Evolutionary conservation across 2,797 vertebrate genomes (phyloP).

Genomic region (Peromyscus nudipes): DNA sequence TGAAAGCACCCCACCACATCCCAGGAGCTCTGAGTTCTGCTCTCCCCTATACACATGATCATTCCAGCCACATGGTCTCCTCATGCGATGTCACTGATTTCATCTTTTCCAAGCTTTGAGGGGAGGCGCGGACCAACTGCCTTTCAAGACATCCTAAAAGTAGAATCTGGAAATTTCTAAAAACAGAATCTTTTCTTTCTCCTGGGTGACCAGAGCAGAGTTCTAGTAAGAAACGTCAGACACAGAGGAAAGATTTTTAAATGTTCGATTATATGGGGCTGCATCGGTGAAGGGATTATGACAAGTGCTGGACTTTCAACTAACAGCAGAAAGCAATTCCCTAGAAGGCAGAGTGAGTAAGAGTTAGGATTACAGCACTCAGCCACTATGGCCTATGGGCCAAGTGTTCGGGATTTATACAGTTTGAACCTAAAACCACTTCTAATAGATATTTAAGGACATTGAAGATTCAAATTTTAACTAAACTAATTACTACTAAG

Average conservation of each 20-base stretch:
- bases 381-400: neutral
- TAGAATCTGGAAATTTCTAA: neutral
- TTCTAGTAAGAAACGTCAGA: neutral
- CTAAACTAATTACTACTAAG: neutral
- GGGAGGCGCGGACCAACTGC: neutral
- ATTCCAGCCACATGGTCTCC: neutral
- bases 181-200: neutral
- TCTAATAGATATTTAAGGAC: neutral
- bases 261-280: neutral
- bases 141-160: conserved; percentile 20
- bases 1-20: neutral
- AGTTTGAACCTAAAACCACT: neutral
- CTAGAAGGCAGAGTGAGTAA: neutral
- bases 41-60: too few relatives aligned
- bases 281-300: neutral
- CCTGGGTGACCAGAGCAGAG: neutral
- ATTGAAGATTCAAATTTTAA: neutral
- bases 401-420: neutral
- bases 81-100: neutral
- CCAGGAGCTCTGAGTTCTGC: neutral
- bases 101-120: neutral
- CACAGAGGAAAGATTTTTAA: neutral
- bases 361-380: neutral
- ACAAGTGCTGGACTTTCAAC: neutral
- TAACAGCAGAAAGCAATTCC: neutral